Conservation (phyloP, 2,113 vertebrate species). For the Craseonycteris thonglongyai region DNA sequence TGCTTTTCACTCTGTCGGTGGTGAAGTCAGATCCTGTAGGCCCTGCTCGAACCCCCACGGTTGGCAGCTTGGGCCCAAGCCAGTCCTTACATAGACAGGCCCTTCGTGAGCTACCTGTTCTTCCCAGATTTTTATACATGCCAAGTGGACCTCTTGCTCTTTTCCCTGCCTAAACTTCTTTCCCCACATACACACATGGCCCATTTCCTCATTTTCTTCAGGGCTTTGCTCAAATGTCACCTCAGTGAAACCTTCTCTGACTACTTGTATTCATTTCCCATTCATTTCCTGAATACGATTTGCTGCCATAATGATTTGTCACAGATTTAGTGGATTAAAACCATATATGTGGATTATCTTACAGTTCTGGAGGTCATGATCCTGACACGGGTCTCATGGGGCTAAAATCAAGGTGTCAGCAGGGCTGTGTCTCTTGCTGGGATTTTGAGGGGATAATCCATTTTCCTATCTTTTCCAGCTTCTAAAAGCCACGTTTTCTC, state of each 20-base stretch:
- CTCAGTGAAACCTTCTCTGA: background rate
- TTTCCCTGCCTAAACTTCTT: no score
- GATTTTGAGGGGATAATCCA: background rate
- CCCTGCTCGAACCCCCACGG: background rate
- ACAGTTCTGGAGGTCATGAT: background rate
- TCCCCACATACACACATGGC: background rate
- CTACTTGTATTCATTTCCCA: background rate
- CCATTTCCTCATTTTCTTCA: background rate
- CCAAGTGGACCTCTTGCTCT: accelerated
- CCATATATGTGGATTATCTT: background rate
- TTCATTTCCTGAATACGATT: no score
- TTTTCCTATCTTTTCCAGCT: background rate
- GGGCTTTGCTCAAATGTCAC: background rate
- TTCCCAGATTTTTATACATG: background rate
- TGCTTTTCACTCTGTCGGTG: background rate
- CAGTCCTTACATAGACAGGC: accelerated
- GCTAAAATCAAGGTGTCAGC: background rate
- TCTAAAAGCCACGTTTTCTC: background rate
- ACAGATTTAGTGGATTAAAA: no score
- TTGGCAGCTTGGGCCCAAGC: background rate
- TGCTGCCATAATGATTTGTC: background rate
- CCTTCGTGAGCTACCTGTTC: background rate
- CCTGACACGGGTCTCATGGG: background rate
- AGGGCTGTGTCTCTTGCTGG: background rate
- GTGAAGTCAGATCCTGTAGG: background rate